Evolutionary conservation across 2,797 vertebrate species (phyloP), one percentile per base, ranked within the genome.

Genomic region (Mus minutoides): DNA sequence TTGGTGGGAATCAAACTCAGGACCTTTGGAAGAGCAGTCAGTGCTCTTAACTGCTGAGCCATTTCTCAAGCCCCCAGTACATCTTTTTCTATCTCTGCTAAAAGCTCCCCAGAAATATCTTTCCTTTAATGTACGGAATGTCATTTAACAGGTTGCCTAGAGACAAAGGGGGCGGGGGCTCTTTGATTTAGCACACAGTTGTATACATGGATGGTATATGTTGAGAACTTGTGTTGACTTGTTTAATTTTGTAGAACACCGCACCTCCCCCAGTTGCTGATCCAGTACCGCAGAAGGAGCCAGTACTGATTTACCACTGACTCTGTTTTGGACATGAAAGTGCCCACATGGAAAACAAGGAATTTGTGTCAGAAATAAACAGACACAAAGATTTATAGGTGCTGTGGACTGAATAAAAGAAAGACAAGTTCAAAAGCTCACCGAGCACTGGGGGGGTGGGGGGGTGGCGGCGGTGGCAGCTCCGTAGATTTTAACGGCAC

Each of bases 61-160:
- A 46, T 46, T 8, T 46, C 46, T 46, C 46, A 1, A 46, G 46
- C 46, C 46, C 46, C 46, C 46, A 46, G 46, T 46, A 46, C 40
- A 64, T 89, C 43, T 21, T 69, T 93, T 92, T 71, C 84, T 46
- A 92, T 78, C 64, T 37, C 78, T 86, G 43, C 73, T 43, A 49
- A 86, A 94, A 17, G 77, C 60, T 24, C 37, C 73, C 73, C 82
- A 40, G 83, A 69, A 91, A 90, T 37, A 83, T 26, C 37, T 24
- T 82, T 93, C 2, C 19, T 19, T 83, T 94, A 52, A 49, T 5
- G 31, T 77, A 21, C 14, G 2, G 62, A 90, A 93, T 14, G 10
- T 26, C 52, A 75, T 40, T 75, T 52, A 79, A 54, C 46, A 19
- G 54, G 40, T 24, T 85, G 13, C 24, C 16, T 90, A 71, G 22